Evolutionary conservation across 2,113 vertebrate genomes (phyloP).

Genomic region (Glaucomys volans): DNA sequence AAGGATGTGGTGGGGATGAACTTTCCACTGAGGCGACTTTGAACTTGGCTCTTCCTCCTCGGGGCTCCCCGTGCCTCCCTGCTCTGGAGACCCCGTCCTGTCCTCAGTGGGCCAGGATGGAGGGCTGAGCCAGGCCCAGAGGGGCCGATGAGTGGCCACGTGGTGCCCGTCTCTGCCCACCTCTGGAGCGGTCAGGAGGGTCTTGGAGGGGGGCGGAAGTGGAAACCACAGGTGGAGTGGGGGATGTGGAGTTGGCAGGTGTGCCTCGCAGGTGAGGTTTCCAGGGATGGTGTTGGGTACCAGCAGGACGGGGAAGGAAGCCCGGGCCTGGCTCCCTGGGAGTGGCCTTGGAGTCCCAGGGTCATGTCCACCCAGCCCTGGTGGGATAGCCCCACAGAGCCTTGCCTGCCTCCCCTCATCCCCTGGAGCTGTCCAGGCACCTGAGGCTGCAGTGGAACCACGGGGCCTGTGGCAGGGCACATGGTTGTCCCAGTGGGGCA

Average conservation of each 20-base stretch:
- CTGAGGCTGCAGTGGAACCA: too few species aligned
- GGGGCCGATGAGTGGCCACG: accelerated
- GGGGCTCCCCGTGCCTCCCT: constrained; percentile 61
- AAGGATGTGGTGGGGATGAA: constrained; percentile 85
- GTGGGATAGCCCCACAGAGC: too few species aligned
- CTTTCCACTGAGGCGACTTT: constrained; percentile 84
- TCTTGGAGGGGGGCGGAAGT: neutral
- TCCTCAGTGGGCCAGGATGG: accelerated
- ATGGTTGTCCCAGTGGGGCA: accelerated
- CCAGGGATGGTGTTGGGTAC: neutral
- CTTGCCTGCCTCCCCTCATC: neutral
- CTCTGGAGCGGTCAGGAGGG: neutral
- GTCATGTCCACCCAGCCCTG: accelerated
- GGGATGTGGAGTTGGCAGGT: neutral
- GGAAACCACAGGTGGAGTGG: neutral
- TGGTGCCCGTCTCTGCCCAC: accelerated
- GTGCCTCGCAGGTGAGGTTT: accelerated
- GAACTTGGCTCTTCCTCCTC: constrained; percentile 41
- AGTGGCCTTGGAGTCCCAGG: neutral
- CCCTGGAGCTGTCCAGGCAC: too few species aligned
- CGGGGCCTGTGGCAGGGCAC: accelerated
- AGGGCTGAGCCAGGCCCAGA: neutral
- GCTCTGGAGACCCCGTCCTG: neutral
- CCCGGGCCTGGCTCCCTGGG: neutral
- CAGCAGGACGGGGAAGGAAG: neutral